Conservation (phyloP, 1,140 invertebrate species). For the Euwallacea similis region DNA sequence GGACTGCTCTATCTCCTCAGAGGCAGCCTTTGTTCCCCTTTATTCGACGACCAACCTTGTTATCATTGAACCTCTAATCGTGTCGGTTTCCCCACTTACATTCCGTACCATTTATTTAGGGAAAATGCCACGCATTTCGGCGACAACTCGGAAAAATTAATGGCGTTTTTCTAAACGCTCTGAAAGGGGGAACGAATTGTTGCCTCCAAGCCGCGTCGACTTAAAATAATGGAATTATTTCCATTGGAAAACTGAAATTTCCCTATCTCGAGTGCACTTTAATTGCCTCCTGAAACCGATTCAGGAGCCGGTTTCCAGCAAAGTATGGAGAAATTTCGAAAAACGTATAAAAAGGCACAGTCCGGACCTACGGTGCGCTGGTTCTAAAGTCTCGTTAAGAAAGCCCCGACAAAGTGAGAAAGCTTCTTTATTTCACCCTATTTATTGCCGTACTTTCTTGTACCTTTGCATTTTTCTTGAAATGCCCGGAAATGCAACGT, state of each 20-base stretch:
- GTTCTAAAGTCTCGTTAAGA: too few species aligned
- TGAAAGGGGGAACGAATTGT: constrained; percentile 14
- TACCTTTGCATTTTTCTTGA: neutral
- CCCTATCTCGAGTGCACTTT: too few species aligned
- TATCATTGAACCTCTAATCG: constrained; percentile 34
- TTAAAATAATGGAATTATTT: constrained; percentile 13
- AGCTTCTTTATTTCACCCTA: constrained; percentile 7
- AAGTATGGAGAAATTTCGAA: neutral
- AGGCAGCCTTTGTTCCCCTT: constrained; percentile 25
- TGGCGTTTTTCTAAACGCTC: constrained; percentile 33
- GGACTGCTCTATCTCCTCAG: constrained; percentile 27
- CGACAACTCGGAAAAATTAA: constrained; percentile 35
- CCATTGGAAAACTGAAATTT: neutral
- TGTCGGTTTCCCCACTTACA: constrained; percentile 34
- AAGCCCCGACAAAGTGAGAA: constrained; percentile 4
- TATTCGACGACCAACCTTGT: constrained; percentile 32
- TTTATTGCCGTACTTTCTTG: constrained; percentile 7
- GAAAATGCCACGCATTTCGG: constrained; percentile 29
- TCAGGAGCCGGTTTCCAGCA: neutral
- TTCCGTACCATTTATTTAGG: constrained; percentile 33
- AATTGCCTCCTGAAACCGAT: too few species aligned
- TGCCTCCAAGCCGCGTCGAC: neutral
- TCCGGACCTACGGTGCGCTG: neutral
- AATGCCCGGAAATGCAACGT: constrained; percentile 1
- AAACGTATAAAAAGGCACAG: neutral